A percentile compares a stretch with the other conserved stretches of the same genome.
These are phyloP conservation scores for Drosophila elegans DNA, from an alignment of 1,140 invertebrate genomes.

Conservation along the genomic window DNA sequence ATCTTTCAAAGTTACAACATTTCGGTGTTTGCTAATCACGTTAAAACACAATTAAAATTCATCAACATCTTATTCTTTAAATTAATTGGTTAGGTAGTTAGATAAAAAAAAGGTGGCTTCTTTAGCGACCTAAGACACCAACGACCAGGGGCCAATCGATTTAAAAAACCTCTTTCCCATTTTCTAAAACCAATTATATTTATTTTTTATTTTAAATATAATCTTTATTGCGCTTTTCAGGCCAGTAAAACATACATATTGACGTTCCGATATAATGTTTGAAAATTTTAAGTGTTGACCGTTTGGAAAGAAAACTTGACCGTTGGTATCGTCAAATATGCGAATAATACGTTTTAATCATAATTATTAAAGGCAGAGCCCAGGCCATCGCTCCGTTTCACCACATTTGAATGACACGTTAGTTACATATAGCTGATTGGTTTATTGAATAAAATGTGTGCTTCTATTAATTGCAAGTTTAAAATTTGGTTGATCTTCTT, in stretches of 20 bases:
- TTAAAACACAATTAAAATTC: no score
- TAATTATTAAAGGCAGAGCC: no score
- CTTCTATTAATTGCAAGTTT: slow-evolving; percentile 25
- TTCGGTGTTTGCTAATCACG: no score
- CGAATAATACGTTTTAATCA: no score
- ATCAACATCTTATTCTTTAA: no score
- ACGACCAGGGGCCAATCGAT: background rate
- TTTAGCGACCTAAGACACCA: no score
- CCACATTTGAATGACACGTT: slow-evolving; percentile 1
- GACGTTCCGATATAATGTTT: slow-evolving; percentile 31
- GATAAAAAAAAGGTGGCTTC: no score
- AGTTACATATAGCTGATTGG: slow-evolving; percentile 27
- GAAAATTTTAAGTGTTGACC: slow-evolving; percentile 47
- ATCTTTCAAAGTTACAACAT: no score
- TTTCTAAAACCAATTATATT: no score
- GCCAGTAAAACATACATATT: slow-evolving; percentile 68
- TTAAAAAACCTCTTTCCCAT: background rate
- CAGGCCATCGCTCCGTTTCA: background rate
- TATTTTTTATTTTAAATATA: slow-evolving; percentile 25
- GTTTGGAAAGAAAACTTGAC: slow-evolving; percentile 30
- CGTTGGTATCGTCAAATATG: slow-evolving; percentile 2
- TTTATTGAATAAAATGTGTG: slow-evolving; percentile 45
- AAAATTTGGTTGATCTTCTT: slow-evolving; percentile 20
- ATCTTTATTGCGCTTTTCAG: slow-evolving; percentile 66
- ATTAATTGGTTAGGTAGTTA: no score